phyloP scores from a whole-genome alignment of 2,113 vertebrate genomes.

The Lates calcarifer region DNA sequence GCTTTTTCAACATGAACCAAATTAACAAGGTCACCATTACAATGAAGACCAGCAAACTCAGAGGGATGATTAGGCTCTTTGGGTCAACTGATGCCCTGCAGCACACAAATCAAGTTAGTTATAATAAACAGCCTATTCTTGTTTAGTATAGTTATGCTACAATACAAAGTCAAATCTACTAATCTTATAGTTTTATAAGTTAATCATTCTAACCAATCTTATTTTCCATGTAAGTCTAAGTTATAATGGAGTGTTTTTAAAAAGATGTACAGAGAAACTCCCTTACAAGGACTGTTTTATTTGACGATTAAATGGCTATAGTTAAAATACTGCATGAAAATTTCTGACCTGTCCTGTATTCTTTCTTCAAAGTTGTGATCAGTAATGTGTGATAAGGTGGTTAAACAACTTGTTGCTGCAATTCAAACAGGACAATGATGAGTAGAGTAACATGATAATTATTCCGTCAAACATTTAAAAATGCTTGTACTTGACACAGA shows the following conservation, averaged over 20 bases:
- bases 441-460: neutral
- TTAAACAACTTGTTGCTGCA: neutral
- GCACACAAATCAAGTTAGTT: neutral
- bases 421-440: neutral
- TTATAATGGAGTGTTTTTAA: no score
- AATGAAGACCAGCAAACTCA: conserved; percentile 42
- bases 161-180: neutral
- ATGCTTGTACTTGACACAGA: neutral
- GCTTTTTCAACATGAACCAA: conserved; percentile 39
- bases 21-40: conserved; percentile 10
- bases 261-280: no score
- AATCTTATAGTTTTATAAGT: no score
- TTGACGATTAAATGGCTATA: neutral
- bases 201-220: no score
- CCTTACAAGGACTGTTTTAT: neutral
- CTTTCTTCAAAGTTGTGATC: neutral
- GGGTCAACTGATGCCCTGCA: neutral
- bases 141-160: neutral
- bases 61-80: conserved; percentile 20
- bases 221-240: no score
- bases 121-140: neutral
- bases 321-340: neutral
- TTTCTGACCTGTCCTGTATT: neutral
- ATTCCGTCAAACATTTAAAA: neutral
- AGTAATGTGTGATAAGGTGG: neutral